phyloP scores from a whole-genome alignment of 2,113 vertebrate genomes.

The Bufo gargarizans region DNA sequence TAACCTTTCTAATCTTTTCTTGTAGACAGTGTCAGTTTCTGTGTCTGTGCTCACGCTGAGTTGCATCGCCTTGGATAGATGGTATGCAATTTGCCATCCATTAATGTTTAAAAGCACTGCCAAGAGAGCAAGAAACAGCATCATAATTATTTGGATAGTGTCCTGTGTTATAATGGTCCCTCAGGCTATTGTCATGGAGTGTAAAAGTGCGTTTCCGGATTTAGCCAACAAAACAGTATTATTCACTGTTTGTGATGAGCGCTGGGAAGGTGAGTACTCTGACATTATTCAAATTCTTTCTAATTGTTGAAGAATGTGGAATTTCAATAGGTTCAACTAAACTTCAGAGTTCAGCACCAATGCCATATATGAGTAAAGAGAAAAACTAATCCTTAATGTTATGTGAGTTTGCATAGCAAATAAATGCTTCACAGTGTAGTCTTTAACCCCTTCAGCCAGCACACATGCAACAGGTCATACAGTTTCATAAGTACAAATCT shows the following conservation, averaged over 20 bases:
- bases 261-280: conserved; percentile 85
- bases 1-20: conserved; percentile 54
- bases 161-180: conserved; percentile 96
- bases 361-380: neutral
- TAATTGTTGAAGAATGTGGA: neutral
- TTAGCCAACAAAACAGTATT: conserved; percentile 94
- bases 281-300: neutral
- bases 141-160: conserved; percentile 91
- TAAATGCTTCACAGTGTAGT: neutral
- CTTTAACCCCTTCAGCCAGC: too few relatives aligned
- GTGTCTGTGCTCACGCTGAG: conserved; percentile 95
- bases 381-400: neutral
- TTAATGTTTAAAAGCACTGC: conserved; percentile 98
- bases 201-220: conserved; percentile 86
- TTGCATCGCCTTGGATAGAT: conserved; percentile 95
- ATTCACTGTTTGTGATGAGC: conserved; percentile 96
- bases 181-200: conserved; percentile 95
- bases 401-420: neutral
- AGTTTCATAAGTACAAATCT: too few relatives aligned
- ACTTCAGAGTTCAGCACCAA: neutral
- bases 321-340: neutral
- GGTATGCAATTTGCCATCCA: conserved; percentile 98
- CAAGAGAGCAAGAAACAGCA: conserved; percentile 89
- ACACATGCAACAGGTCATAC: too few relatives aligned
- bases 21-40: conserved; percentile 92